Base-by-base conservation (phyloP, 2,113 vertebrate genomes). In the Cnemophilus loriae region DNA sequence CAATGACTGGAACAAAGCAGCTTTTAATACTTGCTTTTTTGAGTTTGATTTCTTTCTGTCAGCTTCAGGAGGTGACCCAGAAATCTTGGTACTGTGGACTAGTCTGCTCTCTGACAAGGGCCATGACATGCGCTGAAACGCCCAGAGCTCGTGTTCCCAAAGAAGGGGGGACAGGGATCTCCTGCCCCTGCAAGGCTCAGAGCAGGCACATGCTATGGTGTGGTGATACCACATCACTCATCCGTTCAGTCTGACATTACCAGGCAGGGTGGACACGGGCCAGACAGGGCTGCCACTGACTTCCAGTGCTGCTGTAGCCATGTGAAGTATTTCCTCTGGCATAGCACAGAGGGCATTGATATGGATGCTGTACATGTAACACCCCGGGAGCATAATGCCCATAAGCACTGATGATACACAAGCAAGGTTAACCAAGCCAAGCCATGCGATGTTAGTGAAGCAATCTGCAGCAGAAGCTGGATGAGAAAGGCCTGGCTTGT, bases 341-440 rank as follows among this genome's bases (percentile, higher is more conserved):
- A 60, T 4, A 75, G 56, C 57, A 71, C 1, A 0, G 73, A 19
- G 13, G 49, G 14, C 42, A 90, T 10, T 19, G 57, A 39, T 44
- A 42, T 0, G 1, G 56, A 44, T 0, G 1, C 61, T 64, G 61
- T 21, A 70, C 55, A 35, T 14, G 7, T 23, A 65, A 65, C 47
- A 42, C 44, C 15, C 28, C 1, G 9, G 37, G 32, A 85, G 49
- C 61, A 53, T 1, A 49, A 53, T 10, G 60, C 23, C 44, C 60
- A 24, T 6, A 47, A 67, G 56, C 42, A 42, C 10, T 19, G 60
- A n/a, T 0, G 5, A 81, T 16, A 33, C 16, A 23, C 30, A n/a
- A 53, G 82, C 32, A 35, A 35, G 28, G n/a, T 13, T 46, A 49
- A 46, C 56, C 61, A 81, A 77, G 55, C 49, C 64, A 59, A 50